A percentile compares a stretch with the other conserved stretches of the same genome.
These are phyloP conservation scores for Cryptophagus acutangulus DNA, from an alignment of 2,888 invertebrate species.

Conservation along the genomic window DNA sequence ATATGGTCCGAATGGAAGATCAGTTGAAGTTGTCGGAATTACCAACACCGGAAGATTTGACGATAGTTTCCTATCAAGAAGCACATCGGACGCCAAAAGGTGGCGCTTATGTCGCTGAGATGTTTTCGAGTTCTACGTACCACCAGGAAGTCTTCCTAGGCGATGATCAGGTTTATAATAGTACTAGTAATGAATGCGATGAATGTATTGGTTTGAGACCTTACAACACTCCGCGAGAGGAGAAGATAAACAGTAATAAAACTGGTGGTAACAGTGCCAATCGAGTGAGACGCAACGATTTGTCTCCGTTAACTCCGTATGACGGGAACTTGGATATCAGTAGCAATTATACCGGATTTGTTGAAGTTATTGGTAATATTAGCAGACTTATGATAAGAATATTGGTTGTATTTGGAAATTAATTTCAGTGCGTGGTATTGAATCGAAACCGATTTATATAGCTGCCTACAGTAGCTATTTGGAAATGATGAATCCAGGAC, in stretches of 20 bases:
- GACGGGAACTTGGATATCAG: slow-evolving; percentile 72
- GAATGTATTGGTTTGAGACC: slow-evolving; percentile 52
- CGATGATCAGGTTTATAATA: slow-evolving; percentile 54
- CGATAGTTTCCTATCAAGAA: slow-evolving; percentile 66
- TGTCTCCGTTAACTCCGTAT: slow-evolving; percentile 48
- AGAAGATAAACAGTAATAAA: slow-evolving; percentile 28
- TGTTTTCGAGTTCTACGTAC: slow-evolving; percentile 66
- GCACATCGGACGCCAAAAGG: slow-evolving; percentile 64
- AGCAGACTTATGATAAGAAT: neutral
- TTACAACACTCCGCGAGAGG: slow-evolving; percentile 39
- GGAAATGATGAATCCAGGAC: slow-evolving; percentile 67
- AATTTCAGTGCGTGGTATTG: slow-evolving; percentile 49
- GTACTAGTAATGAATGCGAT: slow-evolving; percentile 45
- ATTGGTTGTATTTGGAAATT: neutral
- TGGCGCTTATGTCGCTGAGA: slow-evolving; percentile 81
- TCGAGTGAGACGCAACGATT: slow-evolving; percentile 38
- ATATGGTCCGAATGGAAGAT: slow-evolving; percentile 66
- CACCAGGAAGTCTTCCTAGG: slow-evolving; percentile 69
- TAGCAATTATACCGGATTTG: slow-evolving; percentile 80
- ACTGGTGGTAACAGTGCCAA: slow-evolving; percentile 29
- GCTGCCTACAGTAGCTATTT: slow-evolving; percentile 74
- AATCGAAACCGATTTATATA: slow-evolving; percentile 46
- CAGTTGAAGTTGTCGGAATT: slow-evolving; percentile 61
- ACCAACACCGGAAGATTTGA: slow-evolving; percentile 64
- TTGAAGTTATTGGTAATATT: slow-evolving; percentile 70